Evolutionary conservation across 1,140 invertebrate genomes (phyloP).

Genomic region (Microplitis demolitor): DNA sequence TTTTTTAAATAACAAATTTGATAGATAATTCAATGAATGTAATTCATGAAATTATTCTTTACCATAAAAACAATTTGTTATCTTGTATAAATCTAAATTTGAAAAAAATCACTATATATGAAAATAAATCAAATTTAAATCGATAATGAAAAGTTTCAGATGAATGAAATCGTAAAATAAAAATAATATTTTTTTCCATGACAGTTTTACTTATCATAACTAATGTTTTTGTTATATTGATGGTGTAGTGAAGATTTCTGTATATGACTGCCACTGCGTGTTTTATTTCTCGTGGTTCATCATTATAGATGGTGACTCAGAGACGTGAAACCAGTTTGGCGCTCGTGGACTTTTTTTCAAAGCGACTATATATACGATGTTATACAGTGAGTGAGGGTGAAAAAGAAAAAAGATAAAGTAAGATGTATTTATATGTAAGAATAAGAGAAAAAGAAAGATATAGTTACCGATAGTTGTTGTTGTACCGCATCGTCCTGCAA

Average conservation of each 20-base stretch:
- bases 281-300: conserved; percentile 43
- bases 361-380: conserved; percentile 29
- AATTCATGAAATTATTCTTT: too few relatives aligned
- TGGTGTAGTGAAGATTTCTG: neutral
- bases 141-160: neutral
- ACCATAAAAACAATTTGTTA: too few relatives aligned
- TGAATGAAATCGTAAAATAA: neutral
- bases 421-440: conserved; percentile 11
- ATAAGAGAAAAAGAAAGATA: neutral
- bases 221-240: neutral
- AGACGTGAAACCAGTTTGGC: conserved; percentile 53
- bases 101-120: too few relatives aligned
- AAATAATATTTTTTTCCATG: neutral
- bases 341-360: conserved; percentile 27
- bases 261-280: conserved; percentile 20
- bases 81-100: too few relatives aligned
- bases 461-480: neutral
- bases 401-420: conserved; percentile 21
- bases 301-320: conserved; percentile 58
- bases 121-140: neutral
- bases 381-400: conserved; percentile 15
- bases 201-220: neutral
- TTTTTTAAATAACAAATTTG: too few relatives aligned
- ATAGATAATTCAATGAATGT: too few relatives aligned
- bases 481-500: neutral